phyloP scores from a whole-genome alignment of 2,888 invertebrate genomes.

The Andrena flavipes region DNA sequence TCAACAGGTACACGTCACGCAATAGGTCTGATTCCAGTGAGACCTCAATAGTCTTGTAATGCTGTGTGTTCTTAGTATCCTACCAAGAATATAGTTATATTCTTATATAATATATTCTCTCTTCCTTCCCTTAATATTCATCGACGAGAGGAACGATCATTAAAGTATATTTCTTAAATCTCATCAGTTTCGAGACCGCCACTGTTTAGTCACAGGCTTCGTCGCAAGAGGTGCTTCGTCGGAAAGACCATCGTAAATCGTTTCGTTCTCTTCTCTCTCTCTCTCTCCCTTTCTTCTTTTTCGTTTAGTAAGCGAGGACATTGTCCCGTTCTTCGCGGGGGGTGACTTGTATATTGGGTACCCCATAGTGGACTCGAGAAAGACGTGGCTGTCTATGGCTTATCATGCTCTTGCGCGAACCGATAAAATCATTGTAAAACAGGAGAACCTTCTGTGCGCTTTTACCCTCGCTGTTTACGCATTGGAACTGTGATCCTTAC shows the following conservation, averaged over 20 bases:
- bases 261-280: slow-evolving; percentile 22
- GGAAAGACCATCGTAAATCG: slow-evolving; percentile 57
- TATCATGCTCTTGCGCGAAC: slow-evolving; percentile 56
- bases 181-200: slow-evolving; percentile 49
- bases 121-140: slow-evolving; percentile 42
- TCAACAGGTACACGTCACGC: slow-evolving; percentile 48
- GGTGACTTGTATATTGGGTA: slow-evolving; percentile 45
- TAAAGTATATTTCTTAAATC: slow-evolving; percentile 47
- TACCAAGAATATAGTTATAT: slow-evolving; percentile 58
- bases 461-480: slow-evolving; percentile 56
- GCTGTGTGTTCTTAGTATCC: slow-evolving; percentile 44
- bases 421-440: slow-evolving; percentile 64
- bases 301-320: slow-evolving; percentile 38
- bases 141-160: slow-evolving; percentile 65
- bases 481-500: slow-evolving; percentile 58
- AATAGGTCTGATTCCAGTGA: slow-evolving; percentile 27
- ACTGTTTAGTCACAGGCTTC: slow-evolving; percentile 50
- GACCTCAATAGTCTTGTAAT: slow-evolving; percentile 42
- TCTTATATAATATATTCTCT: slow-evolving; percentile 53
- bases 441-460: slow-evolving; percentile 66
- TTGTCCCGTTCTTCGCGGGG: slow-evolving; percentile 35
- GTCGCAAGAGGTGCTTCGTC: slow-evolving; percentile 35
- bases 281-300: too few species aligned
- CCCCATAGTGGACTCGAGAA: slow-evolving; percentile 53
- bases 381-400: slow-evolving; percentile 62